Base-by-base conservation (phyloP, 2,797 vertebrate genomes). In the Heliangelus exortis region DNA sequence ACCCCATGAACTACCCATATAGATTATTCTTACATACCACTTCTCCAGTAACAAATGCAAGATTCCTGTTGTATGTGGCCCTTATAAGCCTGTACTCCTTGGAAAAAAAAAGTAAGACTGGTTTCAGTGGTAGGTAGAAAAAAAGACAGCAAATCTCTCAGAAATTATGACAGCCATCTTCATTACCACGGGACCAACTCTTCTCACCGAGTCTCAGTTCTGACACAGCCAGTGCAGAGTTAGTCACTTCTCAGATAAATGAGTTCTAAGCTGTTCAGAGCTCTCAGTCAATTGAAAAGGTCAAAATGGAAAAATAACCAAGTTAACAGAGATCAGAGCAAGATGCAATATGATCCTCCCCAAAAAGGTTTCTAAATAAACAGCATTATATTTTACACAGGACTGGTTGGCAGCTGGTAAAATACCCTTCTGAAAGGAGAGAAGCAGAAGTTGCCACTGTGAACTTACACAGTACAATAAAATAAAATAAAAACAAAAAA, bases 1-100 rank as follows among this genome's bases (percentile, higher is more conserved):
- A 61, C 9, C 18, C 36, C 68, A 29, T 1, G 5, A 66, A 39
- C n/a, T 22, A 63, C 22, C 31, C 39, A 15, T 0, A 12, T 1
- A 33, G 21, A 14, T 28, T 29, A 34, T 25, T 57, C 33, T 53
- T 3, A 7, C 11, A 19, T 6, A 63, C 6, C 25, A 21, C 45
- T 66, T 15, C 45, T 71, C 47, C 73, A 7, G 1, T 29, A 34
- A 36, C 31, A 78, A 80, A 85, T 2, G 5, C 34, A 71, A 71
- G 20, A 3, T 31, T 83, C 36, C 43, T 59, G 34, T 18, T 33
- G 50, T 12, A 23, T 14, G 31, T 31, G 31, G 51, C 47, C 58
- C 23, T 9, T 8, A 41, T 3, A 39, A 72, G 53, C n/a, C 57
- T 57, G 26, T 3, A 7, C 4, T 54, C 29, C 48, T 16, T 22